Evolutionary conservation across 2,797 vertebrate genomes (phyloP).

Genomic region (Rhynchotus rufescens): DNA sequence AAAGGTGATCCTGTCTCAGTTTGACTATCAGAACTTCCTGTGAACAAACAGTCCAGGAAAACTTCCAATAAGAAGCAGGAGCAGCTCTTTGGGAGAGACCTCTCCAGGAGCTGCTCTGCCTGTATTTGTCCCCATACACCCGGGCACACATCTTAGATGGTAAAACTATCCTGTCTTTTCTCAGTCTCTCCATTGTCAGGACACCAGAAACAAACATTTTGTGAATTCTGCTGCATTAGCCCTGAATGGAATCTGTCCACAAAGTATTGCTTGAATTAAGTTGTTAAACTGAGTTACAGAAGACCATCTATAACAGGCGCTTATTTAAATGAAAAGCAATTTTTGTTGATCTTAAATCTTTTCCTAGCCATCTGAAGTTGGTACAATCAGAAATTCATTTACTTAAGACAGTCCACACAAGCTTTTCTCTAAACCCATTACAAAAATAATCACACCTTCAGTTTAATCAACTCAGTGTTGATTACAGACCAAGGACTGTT

Average conservation of each 20-base stretch:
- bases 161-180: neutral
- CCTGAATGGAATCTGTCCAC: neutral
- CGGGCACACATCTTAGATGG: neutral
- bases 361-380: neutral
- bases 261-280: neutral
- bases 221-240: neutral
- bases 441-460: constrained; percentile 11
- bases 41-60: neutral
- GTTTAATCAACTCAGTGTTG: constrained; percentile 1
- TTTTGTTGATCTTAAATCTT: neutral
- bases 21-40: neutral
- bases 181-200: neutral
- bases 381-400: neutral
- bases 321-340: neutral
- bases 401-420: constrained; percentile 3
- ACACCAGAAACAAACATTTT: neutral
- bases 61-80: neutral
- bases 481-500: constrained; percentile 23
- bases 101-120: neutral
- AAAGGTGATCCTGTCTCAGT: neutral
- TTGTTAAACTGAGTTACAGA: neutral
- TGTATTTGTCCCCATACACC: neutral
- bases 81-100: neutral
- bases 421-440: constrained; percentile 35
- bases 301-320: neutral